Conservation (phyloP, 2,113 vertebrate species). For the Xenopus laevis region DNA sequence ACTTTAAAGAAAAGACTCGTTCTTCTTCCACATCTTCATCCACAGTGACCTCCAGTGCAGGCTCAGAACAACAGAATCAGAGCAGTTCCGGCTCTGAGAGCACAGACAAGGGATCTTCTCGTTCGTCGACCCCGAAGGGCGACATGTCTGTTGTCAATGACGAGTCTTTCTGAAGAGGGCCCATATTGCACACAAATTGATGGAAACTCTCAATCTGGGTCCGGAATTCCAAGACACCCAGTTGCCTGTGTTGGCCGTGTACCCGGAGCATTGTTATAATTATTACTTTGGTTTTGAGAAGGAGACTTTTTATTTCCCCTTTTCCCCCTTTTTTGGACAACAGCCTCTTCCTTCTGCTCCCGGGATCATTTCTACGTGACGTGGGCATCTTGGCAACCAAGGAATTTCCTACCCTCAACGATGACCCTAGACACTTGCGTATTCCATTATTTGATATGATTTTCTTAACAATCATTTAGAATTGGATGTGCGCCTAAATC, state of each 20-base stretch:
- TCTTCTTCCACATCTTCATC: conserved; percentile 96
- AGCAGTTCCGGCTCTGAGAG: conserved; percentile 97
- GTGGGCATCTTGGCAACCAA: conserved; percentile 70
- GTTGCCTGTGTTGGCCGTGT: conserved; percentile 59
- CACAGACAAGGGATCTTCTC: conserved; percentile 98
- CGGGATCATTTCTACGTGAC: conserved; percentile 66
- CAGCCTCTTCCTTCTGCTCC: conserved; percentile 58
- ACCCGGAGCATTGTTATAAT: conserved; percentile 50
- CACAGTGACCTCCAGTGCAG: conserved; percentile 94
- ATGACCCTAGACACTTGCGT: conserved; percentile 92
- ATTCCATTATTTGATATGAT: conserved; percentile 97
- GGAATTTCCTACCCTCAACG: conserved; percentile 75
- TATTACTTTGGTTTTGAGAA: conserved; percentile 45
- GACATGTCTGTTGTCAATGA: conserved; percentile 91
- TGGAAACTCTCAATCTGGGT: conserved; percentile 71
- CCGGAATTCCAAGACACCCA: conserved; percentile 70
- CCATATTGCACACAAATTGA: conserved; percentile 37
- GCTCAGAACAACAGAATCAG: conserved; percentile 97
- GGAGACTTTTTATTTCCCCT: conserved; percentile 39
- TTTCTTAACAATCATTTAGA: conserved; percentile 89
- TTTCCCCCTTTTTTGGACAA: conserved; percentile 59
- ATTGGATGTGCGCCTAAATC: conserved; percentile 95
- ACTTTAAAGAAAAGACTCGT: conserved; percentile 99
- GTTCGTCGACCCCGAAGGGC: conserved; percentile 96
- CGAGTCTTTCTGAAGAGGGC: conserved; percentile 91